phyloP scores from a whole-genome alignment of 2,888 invertebrate genomes.

The Drosophila demipolita region DNA sequence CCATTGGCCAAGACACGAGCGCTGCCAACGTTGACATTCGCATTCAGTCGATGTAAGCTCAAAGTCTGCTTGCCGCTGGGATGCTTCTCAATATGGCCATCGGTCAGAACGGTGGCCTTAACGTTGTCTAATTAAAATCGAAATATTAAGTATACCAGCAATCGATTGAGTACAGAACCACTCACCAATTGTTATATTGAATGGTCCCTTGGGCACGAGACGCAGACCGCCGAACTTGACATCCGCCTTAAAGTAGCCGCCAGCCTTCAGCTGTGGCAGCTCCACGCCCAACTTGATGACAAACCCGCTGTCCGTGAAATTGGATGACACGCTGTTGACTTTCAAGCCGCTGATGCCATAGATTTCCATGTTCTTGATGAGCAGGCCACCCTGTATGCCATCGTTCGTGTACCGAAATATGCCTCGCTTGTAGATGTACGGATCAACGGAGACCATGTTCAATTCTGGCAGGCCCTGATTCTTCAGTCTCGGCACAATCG shows the following conservation, averaged over 20 bases:
- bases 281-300: conserved; percentile 87
- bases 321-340: conserved; percentile 86
- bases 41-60: conserved; percentile 80
- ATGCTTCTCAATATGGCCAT: conserved; percentile 75
- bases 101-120: conserved; percentile 78
- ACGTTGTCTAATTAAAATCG: conserved; percentile 67
- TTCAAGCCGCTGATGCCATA: conserved; percentile 86
- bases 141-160: neutral
- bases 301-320: conserved; percentile 87
- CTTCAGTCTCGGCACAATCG: conserved; percentile 84
- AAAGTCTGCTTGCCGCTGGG: conserved; percentile 69
- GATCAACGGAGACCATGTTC: conserved; percentile 79
- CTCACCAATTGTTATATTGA: conserved; percentile 88
- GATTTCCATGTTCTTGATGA: conserved; percentile 85
- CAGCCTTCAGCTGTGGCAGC: conserved; percentile 86
- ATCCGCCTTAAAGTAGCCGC: conserved; percentile 88
- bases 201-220: conserved; percentile 87
- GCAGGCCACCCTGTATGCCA: conserved; percentile 82
- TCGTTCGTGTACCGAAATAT: conserved; percentile 83
- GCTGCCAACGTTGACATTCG: conserved; percentile 79
- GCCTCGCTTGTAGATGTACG: conserved; percentile 82
- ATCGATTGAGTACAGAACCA: neutral
- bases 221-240: conserved; percentile 88
- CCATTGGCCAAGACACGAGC: conserved; percentile 82
- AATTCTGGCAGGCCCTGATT: conserved; percentile 70